Evolutionary conservation across 2,113 vertebrate genomes (phyloP).

Genomic region (Crotalus horridus): DNA sequence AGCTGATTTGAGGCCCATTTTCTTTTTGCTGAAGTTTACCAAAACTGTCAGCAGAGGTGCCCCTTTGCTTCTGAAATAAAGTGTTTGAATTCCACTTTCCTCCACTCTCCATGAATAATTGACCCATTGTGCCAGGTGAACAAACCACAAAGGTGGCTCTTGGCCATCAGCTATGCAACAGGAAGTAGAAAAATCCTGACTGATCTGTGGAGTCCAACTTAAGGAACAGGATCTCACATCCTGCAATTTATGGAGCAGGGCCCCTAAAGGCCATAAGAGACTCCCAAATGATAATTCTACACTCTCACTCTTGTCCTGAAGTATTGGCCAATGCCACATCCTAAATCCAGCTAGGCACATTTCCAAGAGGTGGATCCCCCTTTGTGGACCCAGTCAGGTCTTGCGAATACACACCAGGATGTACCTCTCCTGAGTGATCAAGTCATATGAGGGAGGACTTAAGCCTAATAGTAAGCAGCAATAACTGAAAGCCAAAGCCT

Average conservation of each 20-base stretch:
- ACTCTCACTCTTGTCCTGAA: neutral
- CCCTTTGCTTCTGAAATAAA: neutral
- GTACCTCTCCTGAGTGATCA: neutral
- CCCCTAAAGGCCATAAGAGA: neutral
- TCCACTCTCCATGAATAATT: neutral
- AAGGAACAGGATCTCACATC: neutral
- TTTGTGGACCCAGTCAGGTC: neutral
- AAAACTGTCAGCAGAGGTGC: neutral
- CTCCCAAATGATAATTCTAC: neutral
- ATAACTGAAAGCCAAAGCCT: neutral
- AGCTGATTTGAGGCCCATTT: neutral
- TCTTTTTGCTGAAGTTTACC: neutral
- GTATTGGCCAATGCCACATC: neutral
- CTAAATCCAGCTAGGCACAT: neutral
- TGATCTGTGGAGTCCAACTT: neutral
- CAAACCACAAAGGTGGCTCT: neutral
- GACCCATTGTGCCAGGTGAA: neutral
- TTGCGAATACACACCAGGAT: neutral
- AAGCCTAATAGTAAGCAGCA: neutral
- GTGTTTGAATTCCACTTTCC: neutral
- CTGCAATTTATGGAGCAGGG: neutral
- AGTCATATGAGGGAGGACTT: neutral
- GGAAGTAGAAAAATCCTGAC: neutral
- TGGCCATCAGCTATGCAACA: neutral
- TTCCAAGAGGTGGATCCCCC: neutral